These are phyloP conservation scores for Mobula hypostoma DNA, from an alignment of 2,113 vertebrate species.

Conservation along the genomic window DNA sequence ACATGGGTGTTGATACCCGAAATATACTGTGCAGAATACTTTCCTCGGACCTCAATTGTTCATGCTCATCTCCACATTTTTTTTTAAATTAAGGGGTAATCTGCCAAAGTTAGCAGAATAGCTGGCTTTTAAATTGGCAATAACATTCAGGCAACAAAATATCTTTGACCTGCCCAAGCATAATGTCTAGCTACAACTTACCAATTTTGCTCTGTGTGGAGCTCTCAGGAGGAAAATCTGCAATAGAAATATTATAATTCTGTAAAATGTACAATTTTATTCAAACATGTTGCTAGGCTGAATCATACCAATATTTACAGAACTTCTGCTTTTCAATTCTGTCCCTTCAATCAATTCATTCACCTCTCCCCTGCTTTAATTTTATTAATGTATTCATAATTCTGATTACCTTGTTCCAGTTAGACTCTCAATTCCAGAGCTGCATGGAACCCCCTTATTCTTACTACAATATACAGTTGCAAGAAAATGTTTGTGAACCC, in stretches of 20 bases:
- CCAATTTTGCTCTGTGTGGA: neutral
- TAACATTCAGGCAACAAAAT: neutral
- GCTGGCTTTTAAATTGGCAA: neutral
- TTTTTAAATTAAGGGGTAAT: neutral
- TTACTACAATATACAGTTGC: too few relatives aligned
- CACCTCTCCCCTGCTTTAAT: too few relatives aligned
- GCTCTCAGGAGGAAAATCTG: constrained; percentile 21
- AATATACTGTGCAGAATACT: neutral
- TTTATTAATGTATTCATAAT: too few relatives aligned
- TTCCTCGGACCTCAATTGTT: neutral
- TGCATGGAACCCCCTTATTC: too few relatives aligned
- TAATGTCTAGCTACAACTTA: neutral
- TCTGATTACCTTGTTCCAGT: too few relatives aligned
- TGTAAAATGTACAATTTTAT: neutral
- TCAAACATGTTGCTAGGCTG: too few relatives aligned
- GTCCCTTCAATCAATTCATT: too few relatives aligned
- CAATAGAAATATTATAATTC: neutral
- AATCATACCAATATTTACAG: too few relatives aligned
- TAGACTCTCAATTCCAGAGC: too few relatives aligned
- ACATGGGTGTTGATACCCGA: neutral
- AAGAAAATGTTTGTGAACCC: too few relatives aligned
- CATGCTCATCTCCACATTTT: neutral
- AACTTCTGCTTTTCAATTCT: too few relatives aligned
- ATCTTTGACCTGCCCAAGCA: neutral
- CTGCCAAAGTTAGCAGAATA: neutral